A percentile compares a stretch with the other conserved stretches of the same genome.
phyloP scores from a whole-genome alignment of 1,140 invertebrate species.

The Hyposmocoma kahamanoa region DNA sequence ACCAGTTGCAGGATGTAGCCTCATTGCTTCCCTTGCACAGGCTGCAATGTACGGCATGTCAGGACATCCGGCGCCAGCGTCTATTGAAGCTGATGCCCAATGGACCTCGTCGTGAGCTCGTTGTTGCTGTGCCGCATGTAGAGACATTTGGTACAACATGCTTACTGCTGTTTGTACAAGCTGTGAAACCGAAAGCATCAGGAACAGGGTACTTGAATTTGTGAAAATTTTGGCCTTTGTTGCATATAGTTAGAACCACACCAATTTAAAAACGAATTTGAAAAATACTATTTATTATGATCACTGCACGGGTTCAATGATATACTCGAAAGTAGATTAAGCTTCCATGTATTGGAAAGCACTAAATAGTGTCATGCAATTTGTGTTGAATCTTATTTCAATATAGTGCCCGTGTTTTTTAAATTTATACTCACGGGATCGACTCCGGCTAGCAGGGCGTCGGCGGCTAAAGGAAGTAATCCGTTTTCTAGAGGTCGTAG shows the following conservation, averaged over 20 bases:
- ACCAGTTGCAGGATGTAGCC: conserved; percentile 51
- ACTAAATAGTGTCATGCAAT: too few species aligned
- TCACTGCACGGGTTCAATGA: too few species aligned
- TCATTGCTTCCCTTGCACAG: conserved; percentile 42
- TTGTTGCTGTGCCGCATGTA: conserved; percentile 56
- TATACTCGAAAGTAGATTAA: too few species aligned
- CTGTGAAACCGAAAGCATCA: too few species aligned
- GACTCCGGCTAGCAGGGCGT: conserved; percentile 49
- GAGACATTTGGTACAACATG: conserved; percentile 59
- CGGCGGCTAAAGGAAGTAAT: conserved; percentile 45
- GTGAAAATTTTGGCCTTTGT: too few species aligned
- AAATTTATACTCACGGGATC: conserved; percentile 46
- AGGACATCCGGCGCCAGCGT: conserved; percentile 27
- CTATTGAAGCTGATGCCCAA: conserved; percentile 43
- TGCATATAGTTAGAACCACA: too few species aligned
- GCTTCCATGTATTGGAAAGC: not conserved
- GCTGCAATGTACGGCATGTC: conserved; percentile 43
- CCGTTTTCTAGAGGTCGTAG: conserved; percentile 37
- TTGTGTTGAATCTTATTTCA: too few species aligned
- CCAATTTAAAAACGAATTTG: too few species aligned
- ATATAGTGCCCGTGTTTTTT: too few species aligned
- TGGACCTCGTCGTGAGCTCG: conserved; percentile 51
- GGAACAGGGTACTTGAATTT: too few species aligned
- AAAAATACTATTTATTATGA: too few species aligned
- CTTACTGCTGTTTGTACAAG: conserved; percentile 50